Percentiles rank a stretch among this genome's conserved stretches.
Evolutionary conservation across 2,888 invertebrate species (phyloP).

Genomic region (Acrobasis consociella): DNA sequence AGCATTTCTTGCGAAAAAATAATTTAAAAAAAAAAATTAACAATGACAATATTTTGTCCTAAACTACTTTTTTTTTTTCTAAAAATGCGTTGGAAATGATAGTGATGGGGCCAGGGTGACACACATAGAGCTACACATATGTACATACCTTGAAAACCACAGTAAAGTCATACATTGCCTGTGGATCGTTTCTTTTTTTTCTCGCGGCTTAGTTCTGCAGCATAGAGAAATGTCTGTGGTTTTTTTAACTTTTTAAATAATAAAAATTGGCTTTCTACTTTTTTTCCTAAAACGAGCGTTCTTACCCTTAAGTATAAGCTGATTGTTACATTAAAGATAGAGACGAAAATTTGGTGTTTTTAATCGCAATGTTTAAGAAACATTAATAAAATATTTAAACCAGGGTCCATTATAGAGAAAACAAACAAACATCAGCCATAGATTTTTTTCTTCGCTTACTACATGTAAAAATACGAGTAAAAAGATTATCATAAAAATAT

Average conservation of each 20-base stretch:
- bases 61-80: background rate
- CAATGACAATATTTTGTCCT: background rate
- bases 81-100: constrained; percentile 2
- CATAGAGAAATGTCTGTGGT: constrained; percentile 33
- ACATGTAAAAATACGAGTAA: too few relatives aligned
- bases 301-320: too few relatives aligned
- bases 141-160: constrained; percentile 49
- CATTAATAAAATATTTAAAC: too few relatives aligned
- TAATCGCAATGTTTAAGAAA: too few relatives aligned
- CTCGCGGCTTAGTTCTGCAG: constrained; percentile 40
- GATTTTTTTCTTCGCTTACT: too few relatives aligned
- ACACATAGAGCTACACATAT: constrained; percentile 39
- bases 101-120: constrained; percentile 27
- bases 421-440: too few relatives aligned
- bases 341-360: too few relatives aligned
- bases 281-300: background rate
- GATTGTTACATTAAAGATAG: too few relatives aligned
- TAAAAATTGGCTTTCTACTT: constrained; percentile 3
- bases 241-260: constrained; percentile 30
- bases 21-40: too few relatives aligned
- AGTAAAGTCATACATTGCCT: constrained; percentile 28
- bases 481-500: too few relatives aligned
- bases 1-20: background rate
- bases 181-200: constrained; percentile 26
- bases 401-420: too few relatives aligned